These are phyloP conservation scores for Danaus plexippus DNA, from an alignment of 1,140 invertebrate genomes.

Conservation along the genomic window DNA sequence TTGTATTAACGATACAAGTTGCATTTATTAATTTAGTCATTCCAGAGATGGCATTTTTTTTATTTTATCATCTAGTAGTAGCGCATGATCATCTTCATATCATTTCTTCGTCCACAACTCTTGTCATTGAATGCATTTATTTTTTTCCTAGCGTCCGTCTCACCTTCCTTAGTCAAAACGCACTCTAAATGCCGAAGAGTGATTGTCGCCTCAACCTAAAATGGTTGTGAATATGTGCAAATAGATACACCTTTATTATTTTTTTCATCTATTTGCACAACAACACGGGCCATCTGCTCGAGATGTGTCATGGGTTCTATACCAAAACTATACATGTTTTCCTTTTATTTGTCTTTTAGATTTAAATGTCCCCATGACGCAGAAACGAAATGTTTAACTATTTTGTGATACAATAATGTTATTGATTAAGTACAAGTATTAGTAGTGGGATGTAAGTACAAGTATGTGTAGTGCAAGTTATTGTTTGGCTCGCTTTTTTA, in stretches of 20 bases:
- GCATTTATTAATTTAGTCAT: conserved; percentile 15
- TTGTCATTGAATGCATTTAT: conserved; percentile 35
- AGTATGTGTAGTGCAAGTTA: conserved; percentile 61
- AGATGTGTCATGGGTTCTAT: conserved; percentile 24
- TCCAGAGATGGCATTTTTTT: conserved; percentile 35
- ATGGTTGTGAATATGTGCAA: conserved; percentile 36
- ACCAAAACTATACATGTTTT: conserved; percentile 29
- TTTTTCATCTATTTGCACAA: conserved; percentile 28
- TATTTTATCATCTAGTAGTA: conserved; percentile 16
- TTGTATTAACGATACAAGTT: too few species aligned
- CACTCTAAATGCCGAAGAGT: conserved; percentile 67
- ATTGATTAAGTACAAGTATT: conserved; percentile 11
- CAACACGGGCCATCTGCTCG: neutral
- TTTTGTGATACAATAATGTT: conserved; percentile 22
- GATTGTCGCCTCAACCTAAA: conserved; percentile 50
- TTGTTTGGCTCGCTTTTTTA: conserved; percentile 66
- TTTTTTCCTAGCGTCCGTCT: conserved; percentile 51
- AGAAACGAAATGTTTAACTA: conserved; percentile 14
- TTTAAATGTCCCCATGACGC: conserved; percentile 10
- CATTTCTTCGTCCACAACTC: conserved; percentile 19
- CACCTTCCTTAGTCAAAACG: conserved; percentile 56
- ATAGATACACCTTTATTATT: conserved; percentile 13
- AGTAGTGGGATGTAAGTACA: conserved; percentile 43
- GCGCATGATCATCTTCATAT: conserved; percentile 36
- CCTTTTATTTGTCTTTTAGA: conserved; percentile 7